Conservation (phyloP, 2,888 invertebrate species). For the Hirtodrosophila trivittata region DNA sequence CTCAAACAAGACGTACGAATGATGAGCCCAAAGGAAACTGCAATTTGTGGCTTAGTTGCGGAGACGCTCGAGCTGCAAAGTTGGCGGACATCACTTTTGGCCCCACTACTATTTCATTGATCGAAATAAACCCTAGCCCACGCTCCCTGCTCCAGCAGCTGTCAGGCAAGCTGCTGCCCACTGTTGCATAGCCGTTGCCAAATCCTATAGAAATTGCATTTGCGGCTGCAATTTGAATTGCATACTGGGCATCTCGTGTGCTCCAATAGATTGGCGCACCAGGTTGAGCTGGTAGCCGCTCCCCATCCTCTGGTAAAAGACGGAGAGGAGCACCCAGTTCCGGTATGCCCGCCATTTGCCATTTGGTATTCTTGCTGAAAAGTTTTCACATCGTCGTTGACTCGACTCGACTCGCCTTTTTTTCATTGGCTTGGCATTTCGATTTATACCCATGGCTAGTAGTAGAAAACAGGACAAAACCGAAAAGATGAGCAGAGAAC, state of each 20-base stretch:
- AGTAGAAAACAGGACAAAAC: constrained; percentile 4
- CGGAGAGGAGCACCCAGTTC: too few species aligned
- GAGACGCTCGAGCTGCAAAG: constrained; percentile 25
- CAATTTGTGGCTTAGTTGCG: constrained; percentile 50
- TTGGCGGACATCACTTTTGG: constrained; percentile 25
- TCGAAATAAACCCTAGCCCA: not conserved
- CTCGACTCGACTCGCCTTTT: constrained; percentile 39
- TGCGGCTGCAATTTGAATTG: constrained; percentile 75
- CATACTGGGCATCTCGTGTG: constrained; percentile 15
- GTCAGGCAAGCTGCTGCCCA: not conserved
- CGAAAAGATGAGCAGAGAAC: constrained; percentile 8
- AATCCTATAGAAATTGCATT: constrained; percentile 78
- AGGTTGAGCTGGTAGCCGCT: not conserved
- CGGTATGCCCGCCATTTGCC: constrained; percentile 32
- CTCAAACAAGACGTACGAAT: constrained; percentile 55
- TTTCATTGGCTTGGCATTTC: constrained; percentile 49
- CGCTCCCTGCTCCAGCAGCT: not conserved
- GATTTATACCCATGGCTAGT: constrained; percentile 51
- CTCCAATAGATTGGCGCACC: not conserved
- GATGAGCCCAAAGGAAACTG: constrained; percentile 41
- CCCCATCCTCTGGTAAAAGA: too few species aligned
- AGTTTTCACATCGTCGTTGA: constrained; percentile 52
- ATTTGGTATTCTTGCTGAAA: constrained; percentile 48
- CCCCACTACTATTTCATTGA: not conserved
- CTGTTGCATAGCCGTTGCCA: constrained; percentile 24